Base-by-base conservation (phyloP, 2,797 vertebrate genomes). In the Harpagifer antarcticus region DNA sequence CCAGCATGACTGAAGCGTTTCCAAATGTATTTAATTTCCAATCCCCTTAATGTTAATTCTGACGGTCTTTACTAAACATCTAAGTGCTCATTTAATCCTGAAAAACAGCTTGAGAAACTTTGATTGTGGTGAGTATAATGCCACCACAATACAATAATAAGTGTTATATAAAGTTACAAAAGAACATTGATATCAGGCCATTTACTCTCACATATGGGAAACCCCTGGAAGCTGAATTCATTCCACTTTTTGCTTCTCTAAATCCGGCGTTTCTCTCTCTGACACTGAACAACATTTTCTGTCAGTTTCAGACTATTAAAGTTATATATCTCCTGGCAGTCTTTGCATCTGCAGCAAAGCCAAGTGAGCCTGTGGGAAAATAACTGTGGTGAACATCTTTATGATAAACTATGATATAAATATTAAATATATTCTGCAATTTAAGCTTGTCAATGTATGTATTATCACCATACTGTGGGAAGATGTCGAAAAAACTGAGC, bases 241-340 rank as follows among this genome's bases (percentile, higher is more conserved):
- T 47, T 68, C n/a, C 33, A 49, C 11, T 62, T 3, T 10, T 48
- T 44, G 42, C 64, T 44, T 56, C 0, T 45, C 10, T 47, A 33
- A 66, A 59, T 68, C 49, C 31, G 33, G 5, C 42, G 15, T n/a
- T 55, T 76, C 13, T 5, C n/a, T 43, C 19, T 47, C n/a, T 2
- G 2, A 53, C 45, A 50, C 19, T 19, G 17, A 45, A 55, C 2
- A 16, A 55, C 12, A 33, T n/a, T 9, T 56, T 62, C 47, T 65
- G 27, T 66, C 67, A 68, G 9, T 55, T 60, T 52, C 61, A 64
- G 67, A 45, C 44, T 58, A 40, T 23, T 77, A 0, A 15, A 73
- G 31, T 69, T 27, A 74, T 47, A 82, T 57, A 68, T 74, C 73
- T 53, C 8, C 68, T 68, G 57, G 37, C 54, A 10, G 44, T 61